Evolutionary conservation across 2,888 invertebrate species (phyloP).

Genomic region (Acanthoscelides obtectus): DNA sequence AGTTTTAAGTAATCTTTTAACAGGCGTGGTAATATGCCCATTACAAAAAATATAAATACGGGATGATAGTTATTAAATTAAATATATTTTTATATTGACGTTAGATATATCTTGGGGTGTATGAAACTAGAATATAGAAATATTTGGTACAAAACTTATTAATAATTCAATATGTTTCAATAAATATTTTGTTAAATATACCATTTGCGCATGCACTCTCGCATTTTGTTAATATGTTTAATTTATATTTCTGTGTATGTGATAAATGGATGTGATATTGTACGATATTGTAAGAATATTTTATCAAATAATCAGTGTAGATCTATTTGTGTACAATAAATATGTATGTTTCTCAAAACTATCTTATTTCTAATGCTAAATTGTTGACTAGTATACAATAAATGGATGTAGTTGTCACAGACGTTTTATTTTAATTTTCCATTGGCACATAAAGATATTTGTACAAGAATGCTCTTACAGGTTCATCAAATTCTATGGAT

Average conservation of each 20-base stretch:
- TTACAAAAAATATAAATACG: slow-evolving; percentile 20
- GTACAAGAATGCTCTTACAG: too few species aligned
- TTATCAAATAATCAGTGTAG: slow-evolving; percentile 27
- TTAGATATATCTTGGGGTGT: slow-evolving; percentile 24
- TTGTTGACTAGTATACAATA: background rate
- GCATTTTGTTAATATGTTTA: slow-evolving; percentile 26
- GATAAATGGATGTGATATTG: slow-evolving; percentile 30
- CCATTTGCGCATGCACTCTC: slow-evolving; percentile 27
- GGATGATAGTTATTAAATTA: slow-evolving; percentile 24
- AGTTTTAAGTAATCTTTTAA: slow-evolving; percentile 15
- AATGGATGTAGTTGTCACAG: background rate
- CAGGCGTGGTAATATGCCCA: slow-evolving; percentile 9
- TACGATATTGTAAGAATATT: slow-evolving; percentile 24
- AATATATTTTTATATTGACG: slow-evolving; percentile 30
- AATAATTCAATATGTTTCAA: slow-evolving; percentile 22
- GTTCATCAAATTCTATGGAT: too few species aligned
- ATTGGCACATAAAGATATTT: too few species aligned
- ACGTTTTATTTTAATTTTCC: background rate
- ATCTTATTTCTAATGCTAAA: slow-evolving; percentile 1
- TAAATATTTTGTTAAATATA: slow-evolving; percentile 21
- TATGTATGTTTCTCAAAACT: slow-evolving; percentile 17
- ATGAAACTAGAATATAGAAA: slow-evolving; percentile 20
- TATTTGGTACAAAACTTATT: slow-evolving; percentile 26
- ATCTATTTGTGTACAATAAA: slow-evolving; percentile 22
- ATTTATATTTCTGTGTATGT: slow-evolving; percentile 30